Conservation (phyloP, 2,797 vertebrate genomes). For the Cyclura pinguis region DNA sequence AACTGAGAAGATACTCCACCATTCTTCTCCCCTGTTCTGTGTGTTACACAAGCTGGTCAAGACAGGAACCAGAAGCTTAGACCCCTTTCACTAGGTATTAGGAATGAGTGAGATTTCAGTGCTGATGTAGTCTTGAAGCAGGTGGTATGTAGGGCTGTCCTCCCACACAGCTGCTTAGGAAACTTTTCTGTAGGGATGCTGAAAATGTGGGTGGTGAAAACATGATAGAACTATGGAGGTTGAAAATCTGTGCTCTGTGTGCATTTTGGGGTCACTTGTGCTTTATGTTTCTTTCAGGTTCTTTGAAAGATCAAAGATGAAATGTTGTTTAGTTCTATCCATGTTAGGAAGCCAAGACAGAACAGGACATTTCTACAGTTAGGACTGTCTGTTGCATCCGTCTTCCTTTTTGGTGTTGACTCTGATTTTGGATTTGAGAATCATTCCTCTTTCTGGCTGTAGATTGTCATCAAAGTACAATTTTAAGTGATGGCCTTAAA, state of each 20-base stretch:
- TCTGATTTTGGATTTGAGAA: not conserved
- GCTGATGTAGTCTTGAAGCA: conserved; percentile 14
- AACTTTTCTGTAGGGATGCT: not conserved
- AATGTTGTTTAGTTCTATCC: not conserved
- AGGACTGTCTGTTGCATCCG: not conserved
- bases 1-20: not conserved
- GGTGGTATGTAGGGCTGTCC: conserved; percentile 27
- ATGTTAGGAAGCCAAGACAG: not conserved
- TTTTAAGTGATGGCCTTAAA: not conserved
- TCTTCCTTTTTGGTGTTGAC: not conserved
- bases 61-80: not conserved
- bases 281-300: not conserved
- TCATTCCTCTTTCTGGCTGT: not conserved
- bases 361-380: not conserved
- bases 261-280: not conserved
- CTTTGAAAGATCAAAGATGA: not conserved
- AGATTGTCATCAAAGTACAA: not conserved
- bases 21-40: not conserved
- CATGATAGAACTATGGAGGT: conserved; percentile 9
- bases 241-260: not conserved
- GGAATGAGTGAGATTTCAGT: conserved; percentile 13
- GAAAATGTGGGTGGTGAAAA: conserved; percentile 8
- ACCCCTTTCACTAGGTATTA: conserved; percentile 7
- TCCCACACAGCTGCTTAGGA: conserved; percentile 7
- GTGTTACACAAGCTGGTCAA: not conserved